phyloP scores from a whole-genome alignment of 2,113 vertebrate genomes.

The Trichomycterus rosablanca region DNA sequence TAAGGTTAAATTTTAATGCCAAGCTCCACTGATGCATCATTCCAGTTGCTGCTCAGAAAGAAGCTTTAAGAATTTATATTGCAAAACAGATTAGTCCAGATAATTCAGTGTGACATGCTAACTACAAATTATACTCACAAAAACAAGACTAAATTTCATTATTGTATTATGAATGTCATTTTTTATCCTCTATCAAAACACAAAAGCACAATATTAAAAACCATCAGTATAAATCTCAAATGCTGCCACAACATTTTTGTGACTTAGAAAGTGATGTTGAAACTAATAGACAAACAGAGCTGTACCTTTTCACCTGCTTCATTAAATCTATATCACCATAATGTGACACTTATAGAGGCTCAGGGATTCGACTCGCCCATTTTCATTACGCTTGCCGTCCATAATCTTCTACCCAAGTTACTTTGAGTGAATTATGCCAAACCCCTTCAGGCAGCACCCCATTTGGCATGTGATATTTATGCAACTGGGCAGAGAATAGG shows the following conservation, averaged over 20 bases:
- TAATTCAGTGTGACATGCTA: too few species aligned
- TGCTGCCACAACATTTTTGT: background rate
- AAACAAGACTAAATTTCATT: too few species aligned
- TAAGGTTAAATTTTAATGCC: too few species aligned
- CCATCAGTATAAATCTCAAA: conserved; percentile 14
- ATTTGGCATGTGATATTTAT: conserved; percentile 16
- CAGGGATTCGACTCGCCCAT: conserved; percentile 15
- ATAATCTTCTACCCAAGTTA: conserved; percentile 20
- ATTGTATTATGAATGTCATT: too few species aligned
- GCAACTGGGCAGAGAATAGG: background rate
- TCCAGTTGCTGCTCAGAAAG: too few species aligned
- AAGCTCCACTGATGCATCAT: too few species aligned
- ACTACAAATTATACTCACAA: too few species aligned
- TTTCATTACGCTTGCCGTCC: conserved; percentile 20
- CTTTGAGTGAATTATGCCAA: conserved; percentile 1
- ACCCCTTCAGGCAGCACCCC: background rate
- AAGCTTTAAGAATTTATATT: too few species aligned
- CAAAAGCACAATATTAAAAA: too few species aligned
- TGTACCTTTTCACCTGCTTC: conserved; percentile 22
- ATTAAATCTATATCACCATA: conserved; percentile 38
- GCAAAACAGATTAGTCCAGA: too few species aligned
- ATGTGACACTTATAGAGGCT: conserved; percentile 24
- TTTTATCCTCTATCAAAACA: too few species aligned
- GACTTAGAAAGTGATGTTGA: conserved; percentile 15
- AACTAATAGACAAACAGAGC: conserved; percentile 24